Conservation (phyloP, 2,888 invertebrate species). For the Choristoneura rosaceana region DNA sequence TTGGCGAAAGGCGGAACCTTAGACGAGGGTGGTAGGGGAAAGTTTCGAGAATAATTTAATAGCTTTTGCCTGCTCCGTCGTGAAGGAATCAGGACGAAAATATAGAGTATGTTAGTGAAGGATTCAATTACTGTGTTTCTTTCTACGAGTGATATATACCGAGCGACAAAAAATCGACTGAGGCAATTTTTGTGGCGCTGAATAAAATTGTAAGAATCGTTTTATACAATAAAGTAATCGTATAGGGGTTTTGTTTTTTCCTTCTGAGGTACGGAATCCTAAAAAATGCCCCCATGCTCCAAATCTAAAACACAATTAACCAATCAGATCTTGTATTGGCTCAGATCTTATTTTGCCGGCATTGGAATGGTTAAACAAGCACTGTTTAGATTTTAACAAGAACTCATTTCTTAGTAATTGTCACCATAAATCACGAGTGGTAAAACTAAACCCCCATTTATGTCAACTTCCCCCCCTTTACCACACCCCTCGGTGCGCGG, state of each 20-base stretch:
- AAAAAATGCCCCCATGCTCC: too few species aligned
- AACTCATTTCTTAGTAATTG: conserved; percentile 1
- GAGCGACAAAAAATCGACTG: too few species aligned
- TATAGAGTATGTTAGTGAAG: not conserved
- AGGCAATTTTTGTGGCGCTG: too few species aligned
- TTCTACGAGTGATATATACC: not conserved
- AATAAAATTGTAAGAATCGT: too few species aligned
- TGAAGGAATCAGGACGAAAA: not conserved
- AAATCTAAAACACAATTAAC: too few species aligned
- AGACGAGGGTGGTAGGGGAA: not conserved
- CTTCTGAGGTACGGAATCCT: too few species aligned
- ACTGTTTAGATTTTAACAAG: not conserved
- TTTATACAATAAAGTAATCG: too few species aligned
- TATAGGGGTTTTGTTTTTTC: too few species aligned
- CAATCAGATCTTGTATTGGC: too few species aligned
- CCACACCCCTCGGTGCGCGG: not conserved
- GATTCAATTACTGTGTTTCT: not conserved
- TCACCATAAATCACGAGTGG: conserved; percentile 16
- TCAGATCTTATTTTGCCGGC: too few species aligned
- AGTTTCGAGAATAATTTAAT: not conserved
- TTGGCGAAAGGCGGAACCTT: conserved; percentile 4
- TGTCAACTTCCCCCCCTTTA: not conserved
- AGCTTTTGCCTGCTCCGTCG: not conserved
- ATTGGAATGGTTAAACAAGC: too few species aligned
- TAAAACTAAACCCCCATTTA: conserved; percentile 18